Base-by-base conservation (phyloP, 2,113 vertebrate species). In the Gambusia affinis region DNA sequence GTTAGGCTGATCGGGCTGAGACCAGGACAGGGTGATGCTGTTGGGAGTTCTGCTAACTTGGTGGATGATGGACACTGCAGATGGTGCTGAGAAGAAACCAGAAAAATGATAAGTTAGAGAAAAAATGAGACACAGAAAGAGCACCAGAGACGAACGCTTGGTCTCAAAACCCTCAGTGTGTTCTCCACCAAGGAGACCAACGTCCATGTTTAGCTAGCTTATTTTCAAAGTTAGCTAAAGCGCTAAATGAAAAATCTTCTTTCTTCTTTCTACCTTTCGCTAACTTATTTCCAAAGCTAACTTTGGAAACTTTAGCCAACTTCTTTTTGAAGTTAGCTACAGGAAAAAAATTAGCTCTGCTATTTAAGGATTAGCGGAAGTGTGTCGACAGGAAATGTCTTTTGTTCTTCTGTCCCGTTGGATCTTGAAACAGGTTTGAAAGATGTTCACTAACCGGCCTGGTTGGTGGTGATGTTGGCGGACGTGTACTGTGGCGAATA, bases 381-480 rank as follows among this genome's bases (percentile, higher is more conserved):
- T 33, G 5, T 7, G 31, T 1, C 31, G 44, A 19, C 15, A 19
- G 44, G 44, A 47, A 47, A 19, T 1, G 14, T 0, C 14, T 11
- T 37, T 14, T 17, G 3, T 15, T 17, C 11, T 44, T 44, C 15
- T 44, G 14, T 44, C 14, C 42, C 15, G 14, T 24, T 54, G 22
- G 51, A 22, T 24, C 51, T 15, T 15, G 15, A 30, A 62, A 62
- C 19, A 61, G 51, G 30, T 4, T 8, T 63, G 28, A 33, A 51
- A 15, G 51, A 11, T 10, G 51, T 31, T 35, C 4, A 66, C 97
- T 95, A 82, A 99, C 98, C 97, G 0, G 98, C 98, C 84, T 99
- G 98, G 92, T 99, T 99, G 87, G 98, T 99, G 89, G 98, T 99
- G 92, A 99, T 99, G 88, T 99, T 99, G 77, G 98, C 96, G 0